Conservation (phyloP, 2,888 invertebrate species). For the Chesias legatella region DNA sequence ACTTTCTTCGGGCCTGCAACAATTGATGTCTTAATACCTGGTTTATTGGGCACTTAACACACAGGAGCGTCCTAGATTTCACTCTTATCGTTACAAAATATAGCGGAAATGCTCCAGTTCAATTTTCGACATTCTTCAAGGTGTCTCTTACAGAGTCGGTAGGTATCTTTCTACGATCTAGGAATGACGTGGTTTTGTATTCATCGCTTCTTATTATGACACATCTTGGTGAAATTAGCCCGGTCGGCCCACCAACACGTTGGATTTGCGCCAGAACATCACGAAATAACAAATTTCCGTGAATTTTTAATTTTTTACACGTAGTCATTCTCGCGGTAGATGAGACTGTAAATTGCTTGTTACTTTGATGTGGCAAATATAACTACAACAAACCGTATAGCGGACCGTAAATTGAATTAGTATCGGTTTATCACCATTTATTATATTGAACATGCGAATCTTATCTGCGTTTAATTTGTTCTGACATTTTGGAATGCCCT, state of each 20-base stretch:
- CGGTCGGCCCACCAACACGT: slow-evolving; percentile 53
- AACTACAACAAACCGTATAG: slow-evolving; percentile 6
- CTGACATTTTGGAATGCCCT: too few species aligned
- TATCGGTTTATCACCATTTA: slow-evolving; percentile 1
- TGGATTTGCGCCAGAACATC: slow-evolving; percentile 62
- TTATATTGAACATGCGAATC: not conserved
- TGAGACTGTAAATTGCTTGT: slow-evolving; percentile 27
- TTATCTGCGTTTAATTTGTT: too few species aligned
- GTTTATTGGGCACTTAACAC: too few species aligned
- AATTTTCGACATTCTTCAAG: slow-evolving; percentile 3
- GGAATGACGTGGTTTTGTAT: slow-evolving; percentile 47
- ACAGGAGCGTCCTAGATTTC: too few species aligned
- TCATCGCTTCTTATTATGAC: slow-evolving; percentile 65
- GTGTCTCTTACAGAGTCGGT: slow-evolving; percentile 37
- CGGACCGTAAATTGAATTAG: slow-evolving; percentile 5
- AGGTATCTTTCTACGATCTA: slow-evolving; percentile 42
- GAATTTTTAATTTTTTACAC: slow-evolving; percentile 31
- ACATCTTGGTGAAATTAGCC: slow-evolving; percentile 71
- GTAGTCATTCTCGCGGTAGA: slow-evolving; percentile 25
- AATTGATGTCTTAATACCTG: slow-evolving; percentile 29
- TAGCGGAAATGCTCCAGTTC: too few species aligned
- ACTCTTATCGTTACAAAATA: too few species aligned
- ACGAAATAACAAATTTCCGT: slow-evolving; percentile 52
- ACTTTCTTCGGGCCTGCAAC: slow-evolving; percentile 90
- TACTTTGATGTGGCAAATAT: slow-evolving; percentile 22